These are phyloP conservation scores for Procambarus clarkii DNA, from an alignment of 1,140 invertebrate genomes.

Conservation along the genomic window DNA sequence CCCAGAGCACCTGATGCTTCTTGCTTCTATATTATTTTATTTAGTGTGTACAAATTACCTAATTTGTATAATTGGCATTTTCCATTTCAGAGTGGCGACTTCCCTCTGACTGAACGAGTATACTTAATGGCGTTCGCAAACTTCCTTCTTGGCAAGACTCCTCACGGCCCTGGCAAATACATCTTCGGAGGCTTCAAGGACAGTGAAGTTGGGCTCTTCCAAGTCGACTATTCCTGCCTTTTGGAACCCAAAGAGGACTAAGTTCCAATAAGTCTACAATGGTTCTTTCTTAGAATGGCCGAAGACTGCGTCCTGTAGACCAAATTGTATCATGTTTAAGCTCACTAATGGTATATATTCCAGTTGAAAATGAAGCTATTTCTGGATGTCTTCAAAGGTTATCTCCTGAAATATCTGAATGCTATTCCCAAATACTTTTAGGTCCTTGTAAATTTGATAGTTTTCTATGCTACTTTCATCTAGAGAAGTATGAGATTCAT, in stretches of 20 bases:
- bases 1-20: no score
- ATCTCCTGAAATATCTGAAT: not conserved
- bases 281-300: not conserved
- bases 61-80: no score
- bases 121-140: slow-evolving; percentile 72
- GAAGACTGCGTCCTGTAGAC: not conserved
- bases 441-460: not conserved
- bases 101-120: slow-evolving; percentile 69
- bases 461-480: not conserved
- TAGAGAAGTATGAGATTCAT: not conserved
- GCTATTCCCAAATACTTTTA: not conserved
- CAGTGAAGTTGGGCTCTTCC: slow-evolving; percentile 69
- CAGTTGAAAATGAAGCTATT: no score
- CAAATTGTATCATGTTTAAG: not conserved
- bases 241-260: slow-evolving; percentile 65
- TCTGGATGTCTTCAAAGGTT: not conserved
- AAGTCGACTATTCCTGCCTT: slow-evolving; percentile 71
- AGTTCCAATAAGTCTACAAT: no score
- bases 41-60: no score
- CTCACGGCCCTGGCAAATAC: slow-evolving; percentile 73
- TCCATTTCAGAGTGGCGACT: slow-evolving; percentile 66
- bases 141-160: slow-evolving; percentile 73
- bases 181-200: slow-evolving; percentile 73
- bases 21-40: no score
- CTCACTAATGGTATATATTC: not conserved